phyloP scores from a whole-genome alignment of 2,797 vertebrate genomes.

The Spheniscus humboldti region DNA sequence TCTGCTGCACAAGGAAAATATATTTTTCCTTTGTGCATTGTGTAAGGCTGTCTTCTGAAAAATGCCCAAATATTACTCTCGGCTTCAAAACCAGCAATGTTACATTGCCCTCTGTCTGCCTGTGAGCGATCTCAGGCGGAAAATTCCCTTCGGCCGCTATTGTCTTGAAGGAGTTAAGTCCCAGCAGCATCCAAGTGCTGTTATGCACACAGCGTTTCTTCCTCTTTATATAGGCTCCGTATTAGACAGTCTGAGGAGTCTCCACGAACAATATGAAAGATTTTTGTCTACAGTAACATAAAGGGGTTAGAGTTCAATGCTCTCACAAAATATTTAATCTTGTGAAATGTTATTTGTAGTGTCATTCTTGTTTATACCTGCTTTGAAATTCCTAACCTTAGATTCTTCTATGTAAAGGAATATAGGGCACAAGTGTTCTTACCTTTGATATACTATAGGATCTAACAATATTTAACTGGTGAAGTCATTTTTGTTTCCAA shows the following conservation, averaged over 20 bases:
- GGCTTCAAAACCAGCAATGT: neutral
- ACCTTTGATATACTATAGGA: conserved; percentile 62
- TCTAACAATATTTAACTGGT: conserved; percentile 74
- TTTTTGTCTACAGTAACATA: conserved; percentile 33
- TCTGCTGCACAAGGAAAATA: neutral
- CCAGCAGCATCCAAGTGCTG: neutral
- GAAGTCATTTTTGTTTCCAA: conserved; percentile 71
- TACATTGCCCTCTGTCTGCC: conserved; percentile 31
- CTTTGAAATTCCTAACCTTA: conserved; percentile 60
- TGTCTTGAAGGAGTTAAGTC: conserved; percentile 34
- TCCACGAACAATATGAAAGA: conserved; percentile 23
- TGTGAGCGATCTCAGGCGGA: neutral
- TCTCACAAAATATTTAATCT: conserved; percentile 62
- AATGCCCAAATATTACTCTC: neutral
- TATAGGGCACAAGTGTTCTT: conserved; percentile 63
- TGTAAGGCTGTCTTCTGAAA: neutral
- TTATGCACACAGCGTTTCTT: neutral
- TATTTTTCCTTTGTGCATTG: neutral
- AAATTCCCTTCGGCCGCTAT: neutral
- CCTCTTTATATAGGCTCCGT: neutral
- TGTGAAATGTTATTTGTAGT: conserved; percentile 56
- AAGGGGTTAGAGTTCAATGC: conserved; percentile 50
- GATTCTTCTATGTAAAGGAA: conserved; percentile 57
- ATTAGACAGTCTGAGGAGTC: conserved; percentile 29
- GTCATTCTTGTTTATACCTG: conserved; percentile 50